Conservation (phyloP, 2,797 vertebrate genomes). For the Agapornis canus region DNA sequence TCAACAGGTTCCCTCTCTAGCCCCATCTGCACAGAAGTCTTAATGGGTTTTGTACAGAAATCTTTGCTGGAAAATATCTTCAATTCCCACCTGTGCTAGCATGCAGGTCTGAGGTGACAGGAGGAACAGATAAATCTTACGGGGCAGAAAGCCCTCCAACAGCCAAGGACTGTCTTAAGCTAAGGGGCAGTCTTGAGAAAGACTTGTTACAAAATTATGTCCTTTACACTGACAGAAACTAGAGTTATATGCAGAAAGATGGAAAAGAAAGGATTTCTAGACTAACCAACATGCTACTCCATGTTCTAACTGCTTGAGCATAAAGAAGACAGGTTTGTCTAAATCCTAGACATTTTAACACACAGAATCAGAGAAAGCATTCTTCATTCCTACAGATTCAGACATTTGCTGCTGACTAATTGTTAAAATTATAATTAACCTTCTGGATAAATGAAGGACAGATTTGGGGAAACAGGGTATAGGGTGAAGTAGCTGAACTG, state of each 20-base stretch:
- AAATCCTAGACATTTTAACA: not conserved
- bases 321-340: not conserved
- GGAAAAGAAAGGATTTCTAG: not conserved
- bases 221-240: not conserved
- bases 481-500: not conserved
- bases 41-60: not conserved
- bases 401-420: not conserved
- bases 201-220: not conserved
- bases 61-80: not conserved
- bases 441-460: not conserved
- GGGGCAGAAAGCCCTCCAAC: not conserved
- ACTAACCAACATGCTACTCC: not conserved
- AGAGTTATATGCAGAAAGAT: not conserved
- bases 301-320: not conserved
- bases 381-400: not conserved
- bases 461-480: not conserved
- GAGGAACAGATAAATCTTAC: not conserved
- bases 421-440: not conserved
- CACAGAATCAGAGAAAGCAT: not conserved
- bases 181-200: slow-evolving; percentile 4
- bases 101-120: not conserved
- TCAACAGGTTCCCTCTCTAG: not conserved
- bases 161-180: not conserved
- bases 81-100: not conserved
- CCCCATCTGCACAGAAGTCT: not conserved